Evolutionary conservation across 1,140 invertebrate genomes (phyloP).

Genomic region (Ostrea edulis): DNA sequence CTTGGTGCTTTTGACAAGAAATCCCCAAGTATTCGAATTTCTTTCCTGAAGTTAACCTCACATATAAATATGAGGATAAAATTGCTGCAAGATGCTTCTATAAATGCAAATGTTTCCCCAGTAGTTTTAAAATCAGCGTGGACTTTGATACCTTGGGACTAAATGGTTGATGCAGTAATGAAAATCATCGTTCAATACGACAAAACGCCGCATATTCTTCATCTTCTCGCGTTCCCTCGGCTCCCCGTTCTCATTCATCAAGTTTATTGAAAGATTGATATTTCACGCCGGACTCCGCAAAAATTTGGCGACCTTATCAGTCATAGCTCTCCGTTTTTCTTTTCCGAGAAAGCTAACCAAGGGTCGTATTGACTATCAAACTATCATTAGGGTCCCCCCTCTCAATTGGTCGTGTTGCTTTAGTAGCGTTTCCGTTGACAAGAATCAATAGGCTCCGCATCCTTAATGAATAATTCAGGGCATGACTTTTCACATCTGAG

Average conservation of each 20-base stretch:
- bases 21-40: too few species aligned
- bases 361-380: slow-evolving; percentile 11
- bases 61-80: too few species aligned
- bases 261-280: slow-evolving; percentile 36
- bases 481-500: background rate
- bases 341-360: background rate
- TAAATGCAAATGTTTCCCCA: background rate
- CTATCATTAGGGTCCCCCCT: slow-evolving; percentile 2
- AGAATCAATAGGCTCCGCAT: slow-evolving; percentile 20
- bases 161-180: slow-evolving; percentile 5
- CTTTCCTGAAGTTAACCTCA: too few species aligned
- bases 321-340: background rate
- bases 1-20: too few species aligned
- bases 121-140: background rate
- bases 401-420: background rate
- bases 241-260: background rate
- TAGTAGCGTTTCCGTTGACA: background rate
- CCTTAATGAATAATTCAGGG: slow-evolving; percentile 20
- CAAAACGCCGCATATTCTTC: background rate
- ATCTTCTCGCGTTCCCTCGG: background rate
- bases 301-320: slow-evolving; percentile 24
- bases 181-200: slow-evolving; percentile 5
- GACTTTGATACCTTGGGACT: background rate
- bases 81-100: too few species aligned
- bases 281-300: slow-evolving; percentile 7